Base-by-base conservation (phyloP, 2,888 invertebrate genomes). In the Chouioia cunea region DNA sequence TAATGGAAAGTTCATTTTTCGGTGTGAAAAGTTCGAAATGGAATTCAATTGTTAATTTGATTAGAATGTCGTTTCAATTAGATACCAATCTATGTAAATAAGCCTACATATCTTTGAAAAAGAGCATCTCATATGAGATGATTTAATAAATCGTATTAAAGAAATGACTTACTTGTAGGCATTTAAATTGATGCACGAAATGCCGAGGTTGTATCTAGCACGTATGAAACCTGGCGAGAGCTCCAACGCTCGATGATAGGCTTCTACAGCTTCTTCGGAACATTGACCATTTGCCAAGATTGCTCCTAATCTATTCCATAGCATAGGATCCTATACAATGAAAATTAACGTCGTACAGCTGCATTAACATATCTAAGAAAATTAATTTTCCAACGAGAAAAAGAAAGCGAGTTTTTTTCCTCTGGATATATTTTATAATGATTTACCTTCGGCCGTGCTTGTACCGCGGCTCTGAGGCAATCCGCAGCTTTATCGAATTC, bases 231-330 rank as follows among this genome's bases (percentile, higher is more conserved):
- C 98, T 6, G 99, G 99, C 73, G 95, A 93, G 60, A 98, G 87
- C 81, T 93, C 91, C 62, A 99, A 88, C 47, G 99, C 97, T 80
- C 91, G 91, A 82, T 96, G 93, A 85, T 99, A 99, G 0, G 99
- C 98, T 76, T 96, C 93, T 8, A 99, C 95, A 4, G 99, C 98
- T 87, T 99, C 97, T 80, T 97, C 97, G 46, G 97, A 95, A 75
- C 93, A 91, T 64, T 94, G 94, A 75, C 97, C 96, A 85, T 99
- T 99, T 15, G 99, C 99, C 79, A 98, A 87, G 56, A 98, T 97
- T 44, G 99, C 99, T 64, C 99, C 99, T 43, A 99, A 88, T 78
- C 97, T 92, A 86, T 99, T 99, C 99, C 99, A 99, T 63, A 97
- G 86, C 81, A 96, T 91, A 6, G 97, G 93, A 89, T 98, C 97